phyloP scores from a whole-genome alignment of 2,797 vertebrate species.

The Danio kyathit region DNA sequence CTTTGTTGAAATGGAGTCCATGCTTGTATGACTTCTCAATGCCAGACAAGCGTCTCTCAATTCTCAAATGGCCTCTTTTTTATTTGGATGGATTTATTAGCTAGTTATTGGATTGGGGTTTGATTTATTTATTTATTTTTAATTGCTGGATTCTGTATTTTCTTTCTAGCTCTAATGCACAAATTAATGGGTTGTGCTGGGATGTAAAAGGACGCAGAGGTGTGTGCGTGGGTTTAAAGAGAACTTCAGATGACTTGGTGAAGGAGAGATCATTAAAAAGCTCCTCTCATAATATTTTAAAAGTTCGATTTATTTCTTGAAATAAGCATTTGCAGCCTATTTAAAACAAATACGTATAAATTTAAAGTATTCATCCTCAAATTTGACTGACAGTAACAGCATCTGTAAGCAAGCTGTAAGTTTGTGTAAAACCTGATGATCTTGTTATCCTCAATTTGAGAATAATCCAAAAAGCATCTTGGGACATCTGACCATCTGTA shows the following conservation, averaged over 20 bases:
- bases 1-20: conserved; percentile 32
- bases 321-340: not conserved
- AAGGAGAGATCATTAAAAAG: not conserved
- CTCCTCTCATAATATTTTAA: not conserved
- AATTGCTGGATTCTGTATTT: conserved; percentile 17
- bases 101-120: conserved; percentile 14
- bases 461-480: not conserved
- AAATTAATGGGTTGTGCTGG: conserved; percentile 15
- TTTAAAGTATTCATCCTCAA: not conserved
- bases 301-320: not conserved
- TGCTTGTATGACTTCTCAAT: conserved; percentile 21
- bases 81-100: conserved; percentile 22
- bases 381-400: not conserved
- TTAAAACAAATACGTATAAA: no score
- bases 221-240: conserved; percentile 10
- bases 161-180: not conserved
- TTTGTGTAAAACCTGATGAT: not conserved
- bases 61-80: conserved; percentile 10
- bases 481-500: conserved; percentile 7
- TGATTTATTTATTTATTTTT: not conserved
- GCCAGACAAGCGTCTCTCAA: not conserved
- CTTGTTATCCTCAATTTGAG: not conserved
- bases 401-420: not conserved
- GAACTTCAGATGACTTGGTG: not conserved
- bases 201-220: not conserved